Conservation (phyloP, 2,888 invertebrate species). For the Cerastis rubricosa region DNA sequence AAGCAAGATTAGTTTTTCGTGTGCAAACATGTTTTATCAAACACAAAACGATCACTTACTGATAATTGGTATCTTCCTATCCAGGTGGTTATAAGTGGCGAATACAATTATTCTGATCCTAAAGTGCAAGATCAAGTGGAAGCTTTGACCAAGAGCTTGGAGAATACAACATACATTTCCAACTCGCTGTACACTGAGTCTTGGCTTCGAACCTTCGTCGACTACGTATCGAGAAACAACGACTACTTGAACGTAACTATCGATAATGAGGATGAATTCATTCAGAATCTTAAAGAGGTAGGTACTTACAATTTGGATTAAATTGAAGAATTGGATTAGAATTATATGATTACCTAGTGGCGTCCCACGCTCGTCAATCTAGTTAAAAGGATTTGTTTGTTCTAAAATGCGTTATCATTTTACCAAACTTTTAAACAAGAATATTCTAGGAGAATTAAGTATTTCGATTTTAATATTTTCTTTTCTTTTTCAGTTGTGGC, state of each 20-base stretch:
- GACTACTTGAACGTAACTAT: slow-evolving; percentile 95
- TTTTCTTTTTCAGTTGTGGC: slow-evolving; percentile 92
- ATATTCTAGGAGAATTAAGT: not conserved
- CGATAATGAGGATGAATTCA: slow-evolving; percentile 93
- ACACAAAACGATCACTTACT: not conserved
- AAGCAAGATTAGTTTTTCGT: not conserved
- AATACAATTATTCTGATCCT: slow-evolving; percentile 95
- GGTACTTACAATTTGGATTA: slow-evolving; percentile 56
- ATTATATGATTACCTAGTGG: slow-evolving; percentile 21
- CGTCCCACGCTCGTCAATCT: slow-evolving; percentile 30
- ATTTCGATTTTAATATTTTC: not conserved
- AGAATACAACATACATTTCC: slow-evolving; percentile 95
- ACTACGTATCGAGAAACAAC: slow-evolving; percentile 94
- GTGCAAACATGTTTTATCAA: not conserved
- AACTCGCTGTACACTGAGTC: slow-evolving; percentile 96
- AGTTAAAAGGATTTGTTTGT: slow-evolving; percentile 3
- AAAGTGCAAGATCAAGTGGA: slow-evolving; percentile 94
- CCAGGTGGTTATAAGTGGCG: slow-evolving; percentile 95
- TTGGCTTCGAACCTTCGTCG: slow-evolving; percentile 96
- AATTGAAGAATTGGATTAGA: slow-evolving; percentile 23
- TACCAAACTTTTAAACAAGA: not conserved
- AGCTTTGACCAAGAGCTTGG: slow-evolving; percentile 93
- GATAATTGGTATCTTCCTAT: slow-evolving; percentile 53
- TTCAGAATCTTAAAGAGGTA: slow-evolving; percentile 94
- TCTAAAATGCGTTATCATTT: not conserved